Base-by-base conservation (phyloP, 2,888 invertebrate genomes). In the Spilarctia lutea region DNA sequence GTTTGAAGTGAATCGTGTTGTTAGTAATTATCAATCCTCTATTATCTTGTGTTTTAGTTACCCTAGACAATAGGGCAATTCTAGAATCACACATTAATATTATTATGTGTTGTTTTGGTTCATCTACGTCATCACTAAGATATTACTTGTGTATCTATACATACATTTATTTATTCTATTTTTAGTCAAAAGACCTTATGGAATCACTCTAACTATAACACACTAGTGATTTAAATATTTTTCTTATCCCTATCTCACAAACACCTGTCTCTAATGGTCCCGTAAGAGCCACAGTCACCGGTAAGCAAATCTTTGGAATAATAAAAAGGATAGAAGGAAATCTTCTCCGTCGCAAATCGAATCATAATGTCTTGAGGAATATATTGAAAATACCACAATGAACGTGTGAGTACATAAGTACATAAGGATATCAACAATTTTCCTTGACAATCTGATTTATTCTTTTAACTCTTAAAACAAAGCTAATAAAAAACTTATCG, bases 261-360 rank as follows among this genome's bases (percentile, higher is more conserved):
- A 65, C 45, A 71, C 42, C 63, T 65, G 65, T 65, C 45, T 33
- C 42, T 71, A 71, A 71, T 71, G 63, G 63, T 71, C 65, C 65
- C 45, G 30, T 20, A 65, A 69, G 33, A 27, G 35, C 35, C 65
- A n/a, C 33, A 65, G 48, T 65, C 35, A 76, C 75, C 48, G 73
- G 73, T 72, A 68, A 74, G 66, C 72, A 81, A 69, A 65, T 76
- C 71, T 65, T 63, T 33, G 66, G 74, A 74, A 82, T 78, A 82
- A 82, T 76, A 78, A 80, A 79, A 82, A 75, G 72, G 74, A 78
- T 78, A 74, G 71, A 73, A 72, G 71, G 56, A 69, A 75, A 33
- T 74, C 77, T 75, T 71, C 73, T 75, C 30, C 74, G 74, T 72
- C 77, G 74, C 77, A 83, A 84, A 84, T 83, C 83, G 82, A 84